These are phyloP conservation scores for Numenius arquata DNA, from an alignment of 2,113 vertebrate genomes.

Conservation along the genomic window DNA sequence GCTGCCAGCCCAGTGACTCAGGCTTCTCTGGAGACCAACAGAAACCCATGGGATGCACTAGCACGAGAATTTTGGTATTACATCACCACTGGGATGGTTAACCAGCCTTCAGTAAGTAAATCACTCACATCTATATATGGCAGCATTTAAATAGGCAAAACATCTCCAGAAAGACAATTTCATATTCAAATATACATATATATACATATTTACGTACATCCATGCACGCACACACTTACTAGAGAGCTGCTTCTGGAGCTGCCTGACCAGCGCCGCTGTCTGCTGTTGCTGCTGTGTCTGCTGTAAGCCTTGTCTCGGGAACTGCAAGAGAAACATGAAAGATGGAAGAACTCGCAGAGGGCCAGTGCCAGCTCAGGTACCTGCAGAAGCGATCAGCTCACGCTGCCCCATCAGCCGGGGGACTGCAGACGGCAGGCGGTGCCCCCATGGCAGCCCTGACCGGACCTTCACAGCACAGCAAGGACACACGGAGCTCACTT, in stretches of 20 bases:
- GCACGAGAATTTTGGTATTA: neutral
- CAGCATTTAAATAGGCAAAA: neutral
- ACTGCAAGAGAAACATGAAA: conserved; percentile 59
- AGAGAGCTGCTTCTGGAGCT: conserved; percentile 80
- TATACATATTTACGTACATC: neutral
- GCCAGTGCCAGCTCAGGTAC: fast-evolving
- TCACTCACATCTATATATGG: fast-evolving
- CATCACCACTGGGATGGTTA: neutral
- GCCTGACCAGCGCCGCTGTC: conserved; percentile 72
- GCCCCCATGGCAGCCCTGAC: neutral
- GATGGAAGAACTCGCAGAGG: neutral
- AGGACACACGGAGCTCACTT: fast-evolving
- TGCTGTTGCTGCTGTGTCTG: conserved; percentile 81
- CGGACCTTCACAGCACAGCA: neutral
- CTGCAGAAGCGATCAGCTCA: fast-evolving
- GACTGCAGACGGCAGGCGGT: neutral
- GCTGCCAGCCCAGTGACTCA: neutral
- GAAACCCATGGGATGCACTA: neutral
- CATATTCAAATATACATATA: neutral
- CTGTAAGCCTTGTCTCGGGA: conserved; percentile 73
- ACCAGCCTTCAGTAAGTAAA: neutral
- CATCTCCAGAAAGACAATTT: neutral
- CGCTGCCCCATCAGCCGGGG: neutral
- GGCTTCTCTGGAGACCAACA: neutral
- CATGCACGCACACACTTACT: conserved; percentile 50